Evolutionary conservation across 2,113 vertebrate genomes (phyloP), one percentile per base, ranked within the genome.

Genomic region (Phycodurus eques): DNA sequence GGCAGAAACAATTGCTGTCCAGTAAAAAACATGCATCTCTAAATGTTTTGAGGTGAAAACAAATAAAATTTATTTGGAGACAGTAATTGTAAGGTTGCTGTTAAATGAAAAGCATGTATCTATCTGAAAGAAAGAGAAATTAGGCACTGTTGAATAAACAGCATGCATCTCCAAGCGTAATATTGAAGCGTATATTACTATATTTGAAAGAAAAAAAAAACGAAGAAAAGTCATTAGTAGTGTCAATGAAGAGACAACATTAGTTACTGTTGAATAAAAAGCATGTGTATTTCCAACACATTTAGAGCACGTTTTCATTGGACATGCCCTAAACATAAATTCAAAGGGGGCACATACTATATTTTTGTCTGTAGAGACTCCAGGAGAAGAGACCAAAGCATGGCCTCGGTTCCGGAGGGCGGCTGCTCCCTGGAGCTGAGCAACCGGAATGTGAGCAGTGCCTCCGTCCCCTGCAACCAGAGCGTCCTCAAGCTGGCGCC

Each of bases 391-490:
- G 22, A 71, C 15, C 59, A 68, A 44, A 62, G 64, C 71, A 92
- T 91, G 86, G 81, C 85, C 66, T 82, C 83, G 62, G 78, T 61
- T 59, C 49, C 77, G 80, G 91, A 91, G 53, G 80, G 78, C 68
- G 79, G 79, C 53, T 92, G 91, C 81, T 90, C 88, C 67, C 76
- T 87, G 74, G 88, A 85, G 79, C 85, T 87, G 70, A 87, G 67
- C 61, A 70, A 71, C 70, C 88, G 85, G 87, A 93, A 92, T 77
- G 80, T 69, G 74, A 92, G 84, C 2, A 88, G 86, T 74, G 78
- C 81, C 71, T 88, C 90, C 5, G 72, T 85, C 17, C 86, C 88
- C 49, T 92, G 88, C 77, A 93, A 93, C 87, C 85, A 91, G 85
- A 92, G 90, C 79, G 73, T 92, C 74, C 76, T 85, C 39, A 88